phyloP scores from a whole-genome alignment of 2,888 invertebrate species.

The Ceramica pisi region DNA sequence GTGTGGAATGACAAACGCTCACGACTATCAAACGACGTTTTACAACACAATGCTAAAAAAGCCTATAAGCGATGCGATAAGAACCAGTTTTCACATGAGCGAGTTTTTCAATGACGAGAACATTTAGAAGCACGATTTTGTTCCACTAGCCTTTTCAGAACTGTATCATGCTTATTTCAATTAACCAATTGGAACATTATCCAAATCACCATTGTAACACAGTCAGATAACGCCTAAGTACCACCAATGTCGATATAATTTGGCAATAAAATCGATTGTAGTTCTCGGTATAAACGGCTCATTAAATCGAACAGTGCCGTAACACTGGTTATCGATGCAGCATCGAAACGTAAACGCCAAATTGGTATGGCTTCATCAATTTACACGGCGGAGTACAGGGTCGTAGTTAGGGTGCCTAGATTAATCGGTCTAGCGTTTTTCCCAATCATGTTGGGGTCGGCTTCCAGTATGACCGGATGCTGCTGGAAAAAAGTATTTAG shows the following conservation, averaged over 20 bases:
- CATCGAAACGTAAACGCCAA: conserved; percentile 72
- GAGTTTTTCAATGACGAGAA: too few species aligned
- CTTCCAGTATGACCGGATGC: too few species aligned
- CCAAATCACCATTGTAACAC: conserved; percentile 17
- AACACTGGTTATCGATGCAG: conserved; percentile 69
- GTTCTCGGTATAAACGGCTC: conserved; percentile 78
- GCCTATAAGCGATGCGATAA: too few species aligned
- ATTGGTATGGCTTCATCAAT: conserved; percentile 75
- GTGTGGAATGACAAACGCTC: too few species aligned
- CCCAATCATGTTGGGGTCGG: neutral
- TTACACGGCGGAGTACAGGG: conserved; percentile 53
- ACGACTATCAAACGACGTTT: too few species aligned
- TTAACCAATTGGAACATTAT: conserved; percentile 29
- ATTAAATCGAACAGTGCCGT: conserved; percentile 78
- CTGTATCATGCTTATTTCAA: conserved; percentile 17
- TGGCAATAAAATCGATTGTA: conserved; percentile 72
- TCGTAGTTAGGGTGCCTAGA: conserved; percentile 29
- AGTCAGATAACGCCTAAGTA: conserved; percentile 42
- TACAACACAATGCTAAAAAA: too few species aligned
- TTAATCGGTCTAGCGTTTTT: neutral
- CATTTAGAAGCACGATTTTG: neutral
- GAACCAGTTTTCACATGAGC: too few species aligned
- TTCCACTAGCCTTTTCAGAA: neutral
- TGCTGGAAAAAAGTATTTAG: too few species aligned
- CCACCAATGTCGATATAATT: conserved; percentile 54